phyloP scores from a whole-genome alignment of 1,140 invertebrate genomes.

The Drosophila melanogaster region DNA sequence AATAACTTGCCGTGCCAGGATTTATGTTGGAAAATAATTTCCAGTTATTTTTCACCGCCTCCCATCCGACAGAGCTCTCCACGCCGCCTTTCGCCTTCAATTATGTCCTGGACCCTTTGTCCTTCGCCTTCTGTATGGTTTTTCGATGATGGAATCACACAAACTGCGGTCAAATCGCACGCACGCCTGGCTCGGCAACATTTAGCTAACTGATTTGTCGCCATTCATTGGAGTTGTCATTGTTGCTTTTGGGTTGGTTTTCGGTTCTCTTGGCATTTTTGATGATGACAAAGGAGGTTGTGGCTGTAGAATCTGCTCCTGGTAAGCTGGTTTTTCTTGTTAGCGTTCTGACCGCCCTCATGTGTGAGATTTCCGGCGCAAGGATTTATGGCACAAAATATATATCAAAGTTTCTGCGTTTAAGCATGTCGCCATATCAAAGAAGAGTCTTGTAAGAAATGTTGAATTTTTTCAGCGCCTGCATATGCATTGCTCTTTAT shows the following conservation, averaged over 20 bases:
- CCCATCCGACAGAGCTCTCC: neutral
- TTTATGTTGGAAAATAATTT: constrained; percentile 49
- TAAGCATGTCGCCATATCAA: neutral
- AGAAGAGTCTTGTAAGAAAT: neutral
- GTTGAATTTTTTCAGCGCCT: neutral
- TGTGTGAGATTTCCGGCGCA: constrained; percentile 28
- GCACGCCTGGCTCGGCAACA: constrained; percentile 47
- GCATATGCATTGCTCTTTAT: too few species aligned
- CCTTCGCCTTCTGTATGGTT: constrained; percentile 33
- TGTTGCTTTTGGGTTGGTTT: constrained; percentile 40
- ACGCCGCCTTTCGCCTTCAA: constrained; percentile 40
- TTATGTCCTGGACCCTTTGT: constrained; percentile 42
- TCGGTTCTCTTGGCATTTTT: constrained; percentile 17
- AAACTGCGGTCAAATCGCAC: constrained; percentile 63
- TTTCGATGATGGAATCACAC: constrained; percentile 42
- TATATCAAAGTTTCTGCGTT: constrained; percentile 8
- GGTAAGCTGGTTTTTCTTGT: constrained; percentile 40
- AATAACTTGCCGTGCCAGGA: constrained; percentile 49
- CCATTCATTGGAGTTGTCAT: constrained; percentile 53
- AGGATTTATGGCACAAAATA: constrained; percentile 26
- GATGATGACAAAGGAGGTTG: constrained; percentile 37
- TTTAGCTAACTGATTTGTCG: constrained; percentile 61
- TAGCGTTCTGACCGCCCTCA: constrained; percentile 27
- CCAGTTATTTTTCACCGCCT: constrained; percentile 29
- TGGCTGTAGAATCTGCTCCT: constrained; percentile 35